Conservation (phyloP, 2,113 vertebrate genomes). For the Tyrannus savana region DNA sequence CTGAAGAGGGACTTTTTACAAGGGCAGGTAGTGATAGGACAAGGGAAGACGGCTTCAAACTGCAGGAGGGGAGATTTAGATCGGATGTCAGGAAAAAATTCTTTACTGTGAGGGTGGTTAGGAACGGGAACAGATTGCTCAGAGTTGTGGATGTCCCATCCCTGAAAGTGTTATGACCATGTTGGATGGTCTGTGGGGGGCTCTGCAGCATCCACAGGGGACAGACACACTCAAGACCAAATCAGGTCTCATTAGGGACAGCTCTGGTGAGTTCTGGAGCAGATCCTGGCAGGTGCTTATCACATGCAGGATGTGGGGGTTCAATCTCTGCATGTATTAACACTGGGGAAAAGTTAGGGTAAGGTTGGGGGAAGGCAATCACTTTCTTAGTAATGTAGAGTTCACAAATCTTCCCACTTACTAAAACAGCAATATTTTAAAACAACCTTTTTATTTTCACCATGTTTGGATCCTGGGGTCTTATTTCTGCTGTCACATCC, state of each 20-base stretch:
- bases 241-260: no score
- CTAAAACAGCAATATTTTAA: not conserved
- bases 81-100: not conserved
- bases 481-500: constrained; percentile 44
- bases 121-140: not conserved
- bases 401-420: not conserved
- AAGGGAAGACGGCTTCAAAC: not conserved
- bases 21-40: not conserved
- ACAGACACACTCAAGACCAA: no score
- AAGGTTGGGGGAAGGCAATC: not conserved
- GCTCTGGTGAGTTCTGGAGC: no score
- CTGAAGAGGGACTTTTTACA: not conserved
- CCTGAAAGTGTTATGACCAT: not conserved
- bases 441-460: not conserved
- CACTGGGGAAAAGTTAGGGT: not conserved
- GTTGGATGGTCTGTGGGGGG: not conserved
- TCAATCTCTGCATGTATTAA: not conserved
- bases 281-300: not conserved
- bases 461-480: not conserved
- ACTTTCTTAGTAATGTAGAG: not conserved
- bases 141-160: not conserved
- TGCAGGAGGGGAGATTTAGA: not conserved
- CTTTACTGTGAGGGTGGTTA: not conserved
- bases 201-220: no score
- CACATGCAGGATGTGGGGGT: not conserved